Evolutionary conservation across 2,797 vertebrate genomes (phyloP).

Genomic region (Danio kyathit): DNA sequence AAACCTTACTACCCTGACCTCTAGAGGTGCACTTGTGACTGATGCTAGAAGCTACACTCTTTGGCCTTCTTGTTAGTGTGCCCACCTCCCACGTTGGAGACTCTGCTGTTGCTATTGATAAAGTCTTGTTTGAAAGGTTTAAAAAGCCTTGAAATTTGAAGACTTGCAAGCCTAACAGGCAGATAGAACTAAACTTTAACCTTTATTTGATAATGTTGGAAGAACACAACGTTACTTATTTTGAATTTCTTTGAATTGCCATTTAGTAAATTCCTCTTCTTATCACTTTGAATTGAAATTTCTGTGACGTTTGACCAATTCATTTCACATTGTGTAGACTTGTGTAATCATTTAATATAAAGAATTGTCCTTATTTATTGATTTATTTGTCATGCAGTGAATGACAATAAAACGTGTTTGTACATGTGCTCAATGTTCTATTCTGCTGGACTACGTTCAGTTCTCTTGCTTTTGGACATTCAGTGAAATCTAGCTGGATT

Average conservation of each 20-base stretch:
- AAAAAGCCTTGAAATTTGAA: background rate
- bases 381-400: background rate
- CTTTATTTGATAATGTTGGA: background rate
- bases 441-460: background rate
- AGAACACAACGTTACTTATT: background rate
- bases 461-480: background rate
- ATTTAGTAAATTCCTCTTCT: background rate
- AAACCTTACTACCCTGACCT: too few species aligned
- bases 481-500: slow-evolving; percentile 59
- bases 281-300: background rate
- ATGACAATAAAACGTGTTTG: background rate
- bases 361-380: background rate
- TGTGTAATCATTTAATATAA: background rate
- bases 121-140: background rate
- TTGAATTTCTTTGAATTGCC: background rate
- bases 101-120: background rate
- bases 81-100: too few species aligned
- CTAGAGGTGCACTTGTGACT: too few species aligned
- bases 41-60: too few species aligned
- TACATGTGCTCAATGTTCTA: background rate
- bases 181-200: background rate
- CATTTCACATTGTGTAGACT: background rate
- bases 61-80: too few species aligned
- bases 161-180: background rate
- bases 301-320: background rate